These are phyloP conservation scores for Campoplex capitator DNA, from an alignment of 2,888 invertebrate species.

Conservation along the genomic window DNA sequence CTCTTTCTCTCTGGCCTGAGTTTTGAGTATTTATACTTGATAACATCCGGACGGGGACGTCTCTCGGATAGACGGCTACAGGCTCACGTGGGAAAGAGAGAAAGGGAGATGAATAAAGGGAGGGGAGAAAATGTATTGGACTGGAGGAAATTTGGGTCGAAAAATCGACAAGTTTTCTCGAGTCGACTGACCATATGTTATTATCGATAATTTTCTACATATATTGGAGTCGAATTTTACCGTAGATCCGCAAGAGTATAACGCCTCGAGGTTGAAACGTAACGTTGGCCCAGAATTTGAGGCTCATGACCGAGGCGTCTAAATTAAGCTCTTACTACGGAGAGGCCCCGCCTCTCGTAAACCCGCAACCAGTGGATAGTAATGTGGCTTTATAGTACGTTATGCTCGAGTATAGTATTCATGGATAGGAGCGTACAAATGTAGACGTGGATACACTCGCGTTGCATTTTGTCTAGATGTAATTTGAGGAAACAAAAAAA, in stretches of 20 bases:
- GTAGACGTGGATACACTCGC: neutral
- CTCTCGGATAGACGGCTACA: slow-evolving; percentile 13
- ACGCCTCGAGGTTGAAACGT: slow-evolving; percentile 56
- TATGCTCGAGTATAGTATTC: neutral
- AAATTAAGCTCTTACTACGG: slow-evolving; percentile 68
- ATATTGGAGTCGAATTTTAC: slow-evolving; percentile 15
- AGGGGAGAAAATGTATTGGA: neutral
- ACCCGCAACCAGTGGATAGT: slow-evolving; percentile 38
- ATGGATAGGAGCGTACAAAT: neutral
- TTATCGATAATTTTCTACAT: neutral
- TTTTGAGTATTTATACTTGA: slow-evolving; percentile 67
- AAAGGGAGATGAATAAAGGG: neutral
- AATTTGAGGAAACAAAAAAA: neutral
- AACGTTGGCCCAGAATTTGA: slow-evolving; percentile 66
- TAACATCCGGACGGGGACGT: slow-evolving; percentile 62
- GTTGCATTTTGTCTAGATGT: neutral
- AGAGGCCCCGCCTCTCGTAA: slow-evolving; percentile 47
- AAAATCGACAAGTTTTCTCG: neutral
- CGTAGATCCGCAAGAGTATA: slow-evolving; percentile 9
- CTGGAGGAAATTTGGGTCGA: slow-evolving; percentile 12
- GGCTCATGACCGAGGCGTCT: slow-evolving; percentile 66
- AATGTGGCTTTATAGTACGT: slow-evolving; percentile 41
- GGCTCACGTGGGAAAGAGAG: neutral
- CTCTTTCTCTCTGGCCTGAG: neutral
- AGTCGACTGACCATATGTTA: neutral